Base-by-base conservation (phyloP, 2,113 vertebrate genomes). In the Gadus macrocephalus region DNA sequence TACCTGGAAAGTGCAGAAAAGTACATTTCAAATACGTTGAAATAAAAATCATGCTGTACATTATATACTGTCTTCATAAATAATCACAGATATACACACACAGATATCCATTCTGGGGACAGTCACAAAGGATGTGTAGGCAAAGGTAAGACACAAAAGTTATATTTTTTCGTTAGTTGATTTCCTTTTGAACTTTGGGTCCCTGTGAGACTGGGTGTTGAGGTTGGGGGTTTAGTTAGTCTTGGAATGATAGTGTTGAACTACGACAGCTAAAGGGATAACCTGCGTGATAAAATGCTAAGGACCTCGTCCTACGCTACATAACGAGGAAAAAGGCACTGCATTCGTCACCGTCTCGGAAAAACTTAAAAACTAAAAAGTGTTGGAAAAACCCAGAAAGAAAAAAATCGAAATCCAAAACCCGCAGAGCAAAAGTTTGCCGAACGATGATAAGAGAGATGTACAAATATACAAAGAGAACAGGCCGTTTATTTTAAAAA, bases 1-100 rank as follows among this genome's bases (percentile, higher is more conserved):
- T 93, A 92, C 92, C 93, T 93, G 92, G 92, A 94, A 97, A 96
- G 96, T 96, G 95, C 95, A 96, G 95, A 96, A 90, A 68, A 85
- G 88, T 84, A 91, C 87, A 90, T 88, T 90, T 91, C 73, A 88
- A 88, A 83, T 82, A 90, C 79, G 74, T 88, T 80, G 82, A 90
- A 93, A 92, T 94, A 91, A 91, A 90, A 93, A 88, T 90, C 93
- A 94, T 92, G 93, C 94, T 97, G 93, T 97, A 98, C 94, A 98
- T 91, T 93, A 94, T 93, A 91, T 88, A 91, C 78, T 35, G 82
- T 87, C 85, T 90, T 90, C 87, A 94, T 93, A 92, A 92, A 92
- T 93, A 94, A 92, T 91, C 93, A 93, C 91, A 88, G 85, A 96
- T 95, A 94, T 94, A 97, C 90, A 97, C 86, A 96, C 85, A 78